Evolutionary conservation across 2,113 vertebrate genomes (phyloP).

Genomic region (Edolisoma coerulescens): DNA sequence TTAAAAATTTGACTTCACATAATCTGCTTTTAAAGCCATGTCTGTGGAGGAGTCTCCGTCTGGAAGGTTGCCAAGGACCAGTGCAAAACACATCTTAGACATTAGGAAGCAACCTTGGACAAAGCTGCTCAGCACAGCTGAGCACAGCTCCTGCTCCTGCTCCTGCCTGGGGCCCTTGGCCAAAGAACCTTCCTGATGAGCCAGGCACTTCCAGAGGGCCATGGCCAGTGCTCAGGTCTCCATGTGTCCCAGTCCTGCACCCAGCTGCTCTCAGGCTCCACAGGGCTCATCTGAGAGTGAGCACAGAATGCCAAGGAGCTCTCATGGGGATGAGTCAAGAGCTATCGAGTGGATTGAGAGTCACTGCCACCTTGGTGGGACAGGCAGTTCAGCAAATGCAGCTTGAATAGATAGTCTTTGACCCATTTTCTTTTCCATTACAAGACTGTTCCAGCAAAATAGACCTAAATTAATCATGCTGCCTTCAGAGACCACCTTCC

Average conservation of each 20-base stretch:
- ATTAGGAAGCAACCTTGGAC: not conserved
- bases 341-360: not conserved
- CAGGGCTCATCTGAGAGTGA: not conserved
- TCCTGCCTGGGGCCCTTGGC: not conserved
- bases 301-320: not conserved
- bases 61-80: not conserved
- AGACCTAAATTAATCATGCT: not conserved
- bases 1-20: not conserved
- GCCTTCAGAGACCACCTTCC: not conserved
- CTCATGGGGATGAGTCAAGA: fast-evolving
- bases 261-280: not conserved
- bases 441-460: not conserved
- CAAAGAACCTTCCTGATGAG: not conserved
- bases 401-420: not conserved
- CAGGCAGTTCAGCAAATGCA: not conserved
- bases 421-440: not conserved
- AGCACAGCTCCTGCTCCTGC: not conserved
- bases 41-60: not conserved
- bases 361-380: not conserved
- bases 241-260: not conserved
- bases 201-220: not conserved
- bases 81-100: not conserved
- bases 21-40: not conserved
- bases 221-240: not conserved
- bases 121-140: not conserved